phyloP scores from a whole-genome alignment of 2,888 invertebrate species.

The Mimumesa dahlbomi region DNA sequence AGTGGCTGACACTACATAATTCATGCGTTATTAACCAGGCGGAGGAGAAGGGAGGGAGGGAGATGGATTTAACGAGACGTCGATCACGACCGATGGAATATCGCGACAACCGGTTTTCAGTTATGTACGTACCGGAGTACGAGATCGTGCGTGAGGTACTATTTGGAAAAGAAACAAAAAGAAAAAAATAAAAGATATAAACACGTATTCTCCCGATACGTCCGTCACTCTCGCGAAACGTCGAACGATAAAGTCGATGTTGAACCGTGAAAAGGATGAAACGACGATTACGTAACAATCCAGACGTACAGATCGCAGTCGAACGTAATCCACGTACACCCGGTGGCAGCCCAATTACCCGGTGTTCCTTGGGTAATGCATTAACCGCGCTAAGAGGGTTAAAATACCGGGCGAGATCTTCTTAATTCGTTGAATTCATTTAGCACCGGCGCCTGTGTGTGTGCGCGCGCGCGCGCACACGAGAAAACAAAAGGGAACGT shows the following conservation, averaged over 20 bases:
- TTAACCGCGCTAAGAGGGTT: background rate
- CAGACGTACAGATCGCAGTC: conserved; percentile 3
- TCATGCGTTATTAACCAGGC: conserved; percentile 3
- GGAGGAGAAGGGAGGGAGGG: no score
- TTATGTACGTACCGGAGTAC: no score
- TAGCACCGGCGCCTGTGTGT: background rate
- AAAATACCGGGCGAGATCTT: background rate
- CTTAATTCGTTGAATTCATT: background rate
- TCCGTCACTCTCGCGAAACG: no score
- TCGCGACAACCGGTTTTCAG: no score
- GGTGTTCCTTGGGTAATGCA: background rate
- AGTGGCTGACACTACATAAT: conserved; percentile 10
- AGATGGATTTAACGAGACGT: conserved; percentile 1
- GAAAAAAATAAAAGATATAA: no score
- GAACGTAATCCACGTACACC: background rate
- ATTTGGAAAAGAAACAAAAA: no score
- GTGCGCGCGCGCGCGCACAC: no score
- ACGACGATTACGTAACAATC: background rate
- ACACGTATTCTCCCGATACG: no score
- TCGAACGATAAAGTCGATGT: no score
- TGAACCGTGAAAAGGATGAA: no score
- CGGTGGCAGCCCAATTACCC: background rate
- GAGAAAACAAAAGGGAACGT: no score
- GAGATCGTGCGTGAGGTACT: no score
- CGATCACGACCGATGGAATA: background rate